Conservation (phyloP, 2,797 vertebrate genomes). For the Gallinago nigripennis region DNA sequence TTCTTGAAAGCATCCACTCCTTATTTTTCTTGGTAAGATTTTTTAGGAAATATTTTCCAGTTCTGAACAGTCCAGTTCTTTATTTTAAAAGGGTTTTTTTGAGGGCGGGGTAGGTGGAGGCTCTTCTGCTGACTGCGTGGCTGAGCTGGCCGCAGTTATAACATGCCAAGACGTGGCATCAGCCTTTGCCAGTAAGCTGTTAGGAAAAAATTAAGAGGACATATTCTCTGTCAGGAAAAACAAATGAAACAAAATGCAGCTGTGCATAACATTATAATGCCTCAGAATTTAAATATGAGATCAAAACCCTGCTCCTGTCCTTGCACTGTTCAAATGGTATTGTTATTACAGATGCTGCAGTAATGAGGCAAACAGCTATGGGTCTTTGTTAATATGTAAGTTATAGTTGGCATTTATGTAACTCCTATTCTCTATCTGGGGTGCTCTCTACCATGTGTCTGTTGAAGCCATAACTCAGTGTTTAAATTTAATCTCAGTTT, state of each 20-base stretch:
- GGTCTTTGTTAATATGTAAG: background rate
- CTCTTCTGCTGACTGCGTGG: background rate
- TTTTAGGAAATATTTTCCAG: background rate
- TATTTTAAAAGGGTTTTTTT: background rate
- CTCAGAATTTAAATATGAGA: background rate
- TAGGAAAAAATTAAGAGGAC: background rate
- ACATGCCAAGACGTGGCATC: background rate
- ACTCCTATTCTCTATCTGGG: background rate
- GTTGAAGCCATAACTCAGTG: background rate
- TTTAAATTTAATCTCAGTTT: background rate
- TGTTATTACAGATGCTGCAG: background rate
- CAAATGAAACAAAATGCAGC: background rate
- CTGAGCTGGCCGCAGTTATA: background rate
- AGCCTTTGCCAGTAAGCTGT: background rate
- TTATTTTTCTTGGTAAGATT: background rate
- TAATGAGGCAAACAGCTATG: background rate
- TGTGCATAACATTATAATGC: background rate
- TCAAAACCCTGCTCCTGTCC: background rate
- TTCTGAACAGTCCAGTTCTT: background rate
- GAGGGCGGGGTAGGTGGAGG: background rate
- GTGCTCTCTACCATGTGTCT: fast-evolving
- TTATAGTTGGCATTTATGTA: background rate
- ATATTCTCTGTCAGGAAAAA: background rate
- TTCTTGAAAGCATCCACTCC: background rate
- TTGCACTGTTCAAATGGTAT: background rate